Evolutionary conservation across 53 echinoderm and acorn worm genomes (phyloP).

Genomic region (Astropecten irregularis): DNA sequence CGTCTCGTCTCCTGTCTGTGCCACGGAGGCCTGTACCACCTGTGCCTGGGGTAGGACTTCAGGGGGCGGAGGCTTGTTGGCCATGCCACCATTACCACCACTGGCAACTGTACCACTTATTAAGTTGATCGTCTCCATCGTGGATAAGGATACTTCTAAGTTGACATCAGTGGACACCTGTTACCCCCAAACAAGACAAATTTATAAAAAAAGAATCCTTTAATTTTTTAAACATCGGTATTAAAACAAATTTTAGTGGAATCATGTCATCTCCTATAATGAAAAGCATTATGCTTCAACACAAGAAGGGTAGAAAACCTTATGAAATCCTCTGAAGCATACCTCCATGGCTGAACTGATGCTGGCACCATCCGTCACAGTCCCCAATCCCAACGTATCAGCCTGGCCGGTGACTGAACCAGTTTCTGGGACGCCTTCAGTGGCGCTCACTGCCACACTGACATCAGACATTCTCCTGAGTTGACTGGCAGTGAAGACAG

Average conservation of each 20-base stretch:
- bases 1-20: conserved; percentile 43
- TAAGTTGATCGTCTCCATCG: conserved; percentile 34
- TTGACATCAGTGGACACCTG: conserved; percentile 4
- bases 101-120: conserved; percentile 1
- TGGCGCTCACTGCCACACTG: neutral
- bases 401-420: neutral
- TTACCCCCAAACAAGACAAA: neutral
- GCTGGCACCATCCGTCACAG: neutral
- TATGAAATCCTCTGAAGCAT: too few relatives aligned
- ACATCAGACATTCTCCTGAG: neutral
- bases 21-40: neutral
- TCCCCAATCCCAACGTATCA: neutral
- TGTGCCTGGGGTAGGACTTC: neutral
- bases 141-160: conserved; percentile 36
- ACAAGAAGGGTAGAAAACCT: too few relatives aligned
- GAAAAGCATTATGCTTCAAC: too few relatives aligned
- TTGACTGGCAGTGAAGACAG: neutral
- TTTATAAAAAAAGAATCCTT: too few relatives aligned
- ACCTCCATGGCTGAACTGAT: neutral
- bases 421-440: neutral
- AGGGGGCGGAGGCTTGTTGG: neutral
- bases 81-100: conserved; percentile 6
- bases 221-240: too few relatives aligned
- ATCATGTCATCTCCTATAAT: too few relatives aligned
- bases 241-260: too few relatives aligned